Conservation (phyloP, 2,797 vertebrate species). For the Paramormyrops hopkinsi region DNA sequence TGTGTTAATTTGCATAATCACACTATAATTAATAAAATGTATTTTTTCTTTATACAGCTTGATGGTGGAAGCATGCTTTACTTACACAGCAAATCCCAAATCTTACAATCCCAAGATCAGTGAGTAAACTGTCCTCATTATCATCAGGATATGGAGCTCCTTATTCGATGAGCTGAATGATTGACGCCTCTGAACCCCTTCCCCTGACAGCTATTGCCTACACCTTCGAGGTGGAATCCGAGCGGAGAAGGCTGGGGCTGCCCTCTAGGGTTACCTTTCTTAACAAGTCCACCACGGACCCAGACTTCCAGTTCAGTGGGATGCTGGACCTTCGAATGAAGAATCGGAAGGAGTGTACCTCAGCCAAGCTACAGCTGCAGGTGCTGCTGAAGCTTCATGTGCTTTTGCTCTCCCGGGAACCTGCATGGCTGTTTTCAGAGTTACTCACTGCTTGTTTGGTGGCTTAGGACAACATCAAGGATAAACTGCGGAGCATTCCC, state of each 20-base stretch:
- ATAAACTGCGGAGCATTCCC: constrained; percentile 82
- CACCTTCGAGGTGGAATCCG: constrained; percentile 68
- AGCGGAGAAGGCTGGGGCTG: constrained; percentile 56
- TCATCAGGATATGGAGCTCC: not conserved
- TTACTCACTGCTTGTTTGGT: not conserved
- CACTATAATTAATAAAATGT: not conserved
- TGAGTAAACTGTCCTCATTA: constrained; percentile 57
- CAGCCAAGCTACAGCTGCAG: constrained; percentile 60
- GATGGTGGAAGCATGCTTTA: constrained; percentile 74
- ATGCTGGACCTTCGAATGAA: constrained; percentile 58
- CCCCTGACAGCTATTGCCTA: constrained; percentile 65
- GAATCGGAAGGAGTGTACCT: constrained; percentile 60
- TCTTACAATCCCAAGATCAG: constrained; percentile 71
- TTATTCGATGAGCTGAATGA: not conserved
- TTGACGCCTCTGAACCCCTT: constrained; percentile 31
- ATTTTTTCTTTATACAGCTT: constrained; percentile 57
- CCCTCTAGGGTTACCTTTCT: constrained; percentile 65
- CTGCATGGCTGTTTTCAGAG: not conserved
- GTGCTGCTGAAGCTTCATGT: constrained; percentile 46
- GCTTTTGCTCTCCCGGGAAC: not conserved
- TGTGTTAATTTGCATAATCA: not conserved
- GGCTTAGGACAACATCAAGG: constrained; percentile 76
- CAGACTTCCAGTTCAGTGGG: constrained; percentile 53
- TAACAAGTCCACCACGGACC: constrained; percentile 16
- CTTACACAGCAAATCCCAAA: constrained; percentile 68